phyloP scores from a whole-genome alignment of 2,888 invertebrate genomes.

The Allolobophora icterica region DNA sequence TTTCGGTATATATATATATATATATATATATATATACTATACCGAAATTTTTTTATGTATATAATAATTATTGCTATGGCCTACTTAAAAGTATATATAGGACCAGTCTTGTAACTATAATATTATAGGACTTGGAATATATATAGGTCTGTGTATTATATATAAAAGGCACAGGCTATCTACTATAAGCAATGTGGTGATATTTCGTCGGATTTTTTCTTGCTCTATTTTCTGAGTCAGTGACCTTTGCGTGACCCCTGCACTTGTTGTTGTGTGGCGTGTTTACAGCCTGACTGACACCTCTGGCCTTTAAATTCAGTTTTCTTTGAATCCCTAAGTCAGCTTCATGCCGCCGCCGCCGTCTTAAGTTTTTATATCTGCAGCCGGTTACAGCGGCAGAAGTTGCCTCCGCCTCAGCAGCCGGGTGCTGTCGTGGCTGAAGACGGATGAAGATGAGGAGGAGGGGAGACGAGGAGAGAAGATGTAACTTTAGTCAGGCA shows the following conservation, averaged over 20 bases:
- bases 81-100: too few species aligned
- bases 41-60: too few species aligned
- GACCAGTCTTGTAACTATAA: too few species aligned
- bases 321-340: conserved; percentile 8
- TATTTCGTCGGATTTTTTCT: background rate
- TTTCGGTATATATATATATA: too few species aligned
- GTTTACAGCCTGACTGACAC: conserved; percentile 24
- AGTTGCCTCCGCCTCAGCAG: background rate
- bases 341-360: background rate
- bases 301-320: background rate
- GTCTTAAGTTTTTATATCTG: conserved; percentile 11
- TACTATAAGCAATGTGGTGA: background rate
- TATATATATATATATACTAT: too few species aligned
- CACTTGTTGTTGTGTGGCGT: conserved; percentile 24
- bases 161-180: background rate
- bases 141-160: background rate
- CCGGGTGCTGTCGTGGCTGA: background rate
- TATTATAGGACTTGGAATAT: background rate
- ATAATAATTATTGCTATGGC: too few species aligned
- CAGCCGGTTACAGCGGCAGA: background rate
- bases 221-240: conserved; percentile 27
- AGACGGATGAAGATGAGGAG: conserved; percentile 11
- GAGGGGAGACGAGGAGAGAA: background rate
- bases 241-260: conserved; percentile 24
- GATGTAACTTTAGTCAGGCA: conserved; percentile 11